phyloP scores from a whole-genome alignment of 2,113 vertebrate species.

The Phoxinus phoxinus region DNA sequence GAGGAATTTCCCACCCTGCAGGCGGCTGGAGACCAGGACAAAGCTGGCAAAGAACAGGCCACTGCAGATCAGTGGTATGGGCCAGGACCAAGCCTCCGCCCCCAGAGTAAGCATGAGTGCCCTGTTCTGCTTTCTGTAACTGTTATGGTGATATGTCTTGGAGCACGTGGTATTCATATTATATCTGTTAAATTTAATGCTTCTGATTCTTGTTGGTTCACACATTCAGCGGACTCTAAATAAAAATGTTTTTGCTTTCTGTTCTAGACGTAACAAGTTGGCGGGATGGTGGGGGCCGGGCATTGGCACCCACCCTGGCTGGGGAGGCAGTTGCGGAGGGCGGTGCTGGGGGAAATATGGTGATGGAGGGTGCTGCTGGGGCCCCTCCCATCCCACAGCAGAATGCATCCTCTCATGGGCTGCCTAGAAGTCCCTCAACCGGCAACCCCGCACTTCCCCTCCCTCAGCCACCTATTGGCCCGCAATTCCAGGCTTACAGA shows the following conservation, averaged over 20 bases:
- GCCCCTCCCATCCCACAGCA: constrained; percentile 63
- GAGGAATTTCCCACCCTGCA: constrained; percentile 99
- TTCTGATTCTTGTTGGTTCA: neutral
- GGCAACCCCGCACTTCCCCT: constrained; percentile 81
- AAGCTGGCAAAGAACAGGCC: constrained; percentile 92
- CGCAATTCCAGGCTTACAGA: constrained; percentile 87
- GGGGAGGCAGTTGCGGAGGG: constrained; percentile 80
- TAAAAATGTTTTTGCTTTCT: constrained; percentile 24
- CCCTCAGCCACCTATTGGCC: constrained; percentile 82
- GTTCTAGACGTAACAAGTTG: constrained; percentile 86
- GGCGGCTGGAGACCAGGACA: constrained; percentile 97
- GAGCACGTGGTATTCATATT: neutral
- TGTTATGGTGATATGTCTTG: neutral
- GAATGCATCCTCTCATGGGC: constrained; percentile 73
- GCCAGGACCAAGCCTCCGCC: constrained; percentile 98
- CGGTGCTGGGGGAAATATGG: constrained; percentile 75
- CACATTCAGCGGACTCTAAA: neutral
- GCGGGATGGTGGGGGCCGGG: constrained; percentile 93
- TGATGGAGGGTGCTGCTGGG: constrained; percentile 77
- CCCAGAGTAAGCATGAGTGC: constrained; percentile 82
- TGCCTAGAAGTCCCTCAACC: constrained; percentile 79
- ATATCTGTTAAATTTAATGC: neutral
- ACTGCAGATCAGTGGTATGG: constrained; percentile 96
- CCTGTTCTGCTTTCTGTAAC: neutral
- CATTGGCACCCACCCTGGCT: constrained; percentile 77